Conservation (phyloP, 2,113 vertebrate species). For the Epinephelus moara region DNA sequence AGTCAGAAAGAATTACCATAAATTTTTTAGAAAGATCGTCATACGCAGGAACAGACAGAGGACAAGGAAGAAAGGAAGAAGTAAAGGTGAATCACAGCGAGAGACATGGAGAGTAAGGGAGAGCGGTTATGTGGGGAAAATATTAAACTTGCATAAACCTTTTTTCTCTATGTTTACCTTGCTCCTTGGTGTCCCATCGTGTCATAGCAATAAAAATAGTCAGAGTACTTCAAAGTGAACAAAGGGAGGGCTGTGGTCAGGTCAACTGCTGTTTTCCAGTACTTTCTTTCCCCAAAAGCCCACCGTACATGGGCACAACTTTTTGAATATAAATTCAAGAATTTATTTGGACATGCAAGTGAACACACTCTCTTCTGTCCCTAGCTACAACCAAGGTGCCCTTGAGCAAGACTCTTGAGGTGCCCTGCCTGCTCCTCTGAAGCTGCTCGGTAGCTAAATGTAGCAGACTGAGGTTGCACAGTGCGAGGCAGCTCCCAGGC, state of each 20-base stretch:
- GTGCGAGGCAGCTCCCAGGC: neutral
- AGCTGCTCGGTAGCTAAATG: slow-evolving; percentile 13
- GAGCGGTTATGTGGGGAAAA: neutral
- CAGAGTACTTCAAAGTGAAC: slow-evolving; percentile 25
- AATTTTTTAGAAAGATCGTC: slow-evolving; percentile 16
- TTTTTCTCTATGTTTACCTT: slow-evolving; percentile 51
- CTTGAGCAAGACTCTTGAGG: slow-evolving; percentile 30
- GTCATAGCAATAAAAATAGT: slow-evolving; percentile 58
- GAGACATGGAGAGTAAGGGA: neutral
- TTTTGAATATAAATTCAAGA: slow-evolving; percentile 25
- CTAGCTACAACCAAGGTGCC: neutral
- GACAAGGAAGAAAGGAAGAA: neutral
- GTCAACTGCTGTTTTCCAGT: slow-evolving; percentile 40
- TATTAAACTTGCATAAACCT: slow-evolving; percentile 63
- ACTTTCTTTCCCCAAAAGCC: slow-evolving; percentile 6
- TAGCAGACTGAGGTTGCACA: slow-evolving; percentile 12
- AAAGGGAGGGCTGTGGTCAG: neutral
- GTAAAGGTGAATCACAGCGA: slow-evolving; percentile 44
- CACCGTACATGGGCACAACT: neutral
- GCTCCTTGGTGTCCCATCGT: slow-evolving; percentile 41
- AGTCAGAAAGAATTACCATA: neutral
- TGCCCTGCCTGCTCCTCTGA: slow-evolving; percentile 2
- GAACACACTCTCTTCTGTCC: neutral
- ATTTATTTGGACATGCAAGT: neutral
- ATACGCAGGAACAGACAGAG: neutral